Evolutionary conservation across 2,797 vertebrate genomes (phyloP).

Genomic region (Acanthurus tractus): DNA sequence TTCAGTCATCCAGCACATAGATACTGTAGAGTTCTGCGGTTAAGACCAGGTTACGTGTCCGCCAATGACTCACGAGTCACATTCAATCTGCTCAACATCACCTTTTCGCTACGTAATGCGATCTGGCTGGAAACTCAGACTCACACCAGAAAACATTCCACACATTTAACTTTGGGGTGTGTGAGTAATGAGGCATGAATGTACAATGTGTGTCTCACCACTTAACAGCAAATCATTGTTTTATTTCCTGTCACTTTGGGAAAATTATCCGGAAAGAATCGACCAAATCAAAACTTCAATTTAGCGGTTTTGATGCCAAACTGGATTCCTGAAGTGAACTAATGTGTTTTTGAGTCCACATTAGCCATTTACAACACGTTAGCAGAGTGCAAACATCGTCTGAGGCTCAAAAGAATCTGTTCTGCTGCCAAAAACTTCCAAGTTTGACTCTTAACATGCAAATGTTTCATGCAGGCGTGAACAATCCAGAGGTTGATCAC

Average conservation of each 20-base stretch:
- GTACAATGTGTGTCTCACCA: constrained; percentile 34
- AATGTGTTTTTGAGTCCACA: constrained; percentile 2
- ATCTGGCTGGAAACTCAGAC: constrained; percentile 53
- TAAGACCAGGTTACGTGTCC: constrained; percentile 35
- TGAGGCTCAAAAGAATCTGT: not conserved
- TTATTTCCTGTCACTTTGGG: constrained; percentile 59
- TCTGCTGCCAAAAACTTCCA: constrained; percentile 4
- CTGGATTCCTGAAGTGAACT: constrained; percentile 31
- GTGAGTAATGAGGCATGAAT: constrained; percentile 59
- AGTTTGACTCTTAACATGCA: not conserved
- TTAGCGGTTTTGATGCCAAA: constrained; percentile 19
- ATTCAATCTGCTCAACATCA: constrained; percentile 22
- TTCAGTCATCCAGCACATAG: constrained; percentile 5
- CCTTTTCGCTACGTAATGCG: constrained; percentile 34
- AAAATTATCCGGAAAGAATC: constrained; percentile 46
- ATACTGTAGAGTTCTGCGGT: not conserved
- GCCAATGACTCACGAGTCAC: constrained; percentile 59
- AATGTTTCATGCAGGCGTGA: not conserved
- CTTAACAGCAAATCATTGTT: constrained; percentile 41
- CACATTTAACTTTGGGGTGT: constrained; percentile 42
- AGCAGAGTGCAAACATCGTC: not conserved
- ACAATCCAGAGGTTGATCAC: not conserved
- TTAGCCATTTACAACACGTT: not conserved
- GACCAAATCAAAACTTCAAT: constrained; percentile 38
- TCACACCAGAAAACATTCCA: constrained; percentile 55